Evolutionary conservation across 1,140 invertebrate species (phyloP), one percentile per base, ranked within the genome.

Genomic region (Camponotus floridanus): DNA sequence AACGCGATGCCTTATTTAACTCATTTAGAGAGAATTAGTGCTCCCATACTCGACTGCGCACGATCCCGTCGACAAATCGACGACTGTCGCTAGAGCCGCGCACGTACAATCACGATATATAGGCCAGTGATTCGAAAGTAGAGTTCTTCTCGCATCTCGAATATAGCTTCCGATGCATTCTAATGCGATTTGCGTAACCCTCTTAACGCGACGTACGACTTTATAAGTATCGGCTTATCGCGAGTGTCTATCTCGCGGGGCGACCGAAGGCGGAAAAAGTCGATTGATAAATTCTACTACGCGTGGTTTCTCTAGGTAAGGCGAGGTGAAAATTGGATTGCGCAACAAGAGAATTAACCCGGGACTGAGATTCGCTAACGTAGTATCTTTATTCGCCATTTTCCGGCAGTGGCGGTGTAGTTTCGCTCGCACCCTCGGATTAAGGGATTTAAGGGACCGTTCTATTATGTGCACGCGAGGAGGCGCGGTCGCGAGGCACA

Each of bases 381-480:
- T 70, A 68, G 3, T 42, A 45, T 57, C 48, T 79, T 26, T 33
- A 39, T n/a, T 5, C 33, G 1, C 36, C 13, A 26, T 26, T 26
- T 26, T 26, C 26, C 26, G 26, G 26, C 0, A 21, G 8, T 39
- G 42, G 36, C 33, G 36, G n/a, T 51, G n/a, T 42, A 55, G 39
- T 59, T 73, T 26, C 42, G 65, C 51, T 51, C 59, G 55, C 55
- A 33, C 67, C 70, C 67, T 45, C 36, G 21, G 67, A 81, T 81
- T 61, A 81, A 81, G 26, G 39, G 79, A 73, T 81, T 61, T 81
- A n/a, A 81, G 39, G 67, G 68, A 61, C 67, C 39, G 39, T 81
- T 81, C 79, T 73, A 81, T 81, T 81, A 73, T 33, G 61, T 67
- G 67, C 79, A 81, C 79, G 79, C 67, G 79, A 81, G 67, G 26